These are phyloP conservation scores for Falco berigora DNA, from an alignment of 2,797 vertebrate species.

Conservation along the genomic window DNA sequence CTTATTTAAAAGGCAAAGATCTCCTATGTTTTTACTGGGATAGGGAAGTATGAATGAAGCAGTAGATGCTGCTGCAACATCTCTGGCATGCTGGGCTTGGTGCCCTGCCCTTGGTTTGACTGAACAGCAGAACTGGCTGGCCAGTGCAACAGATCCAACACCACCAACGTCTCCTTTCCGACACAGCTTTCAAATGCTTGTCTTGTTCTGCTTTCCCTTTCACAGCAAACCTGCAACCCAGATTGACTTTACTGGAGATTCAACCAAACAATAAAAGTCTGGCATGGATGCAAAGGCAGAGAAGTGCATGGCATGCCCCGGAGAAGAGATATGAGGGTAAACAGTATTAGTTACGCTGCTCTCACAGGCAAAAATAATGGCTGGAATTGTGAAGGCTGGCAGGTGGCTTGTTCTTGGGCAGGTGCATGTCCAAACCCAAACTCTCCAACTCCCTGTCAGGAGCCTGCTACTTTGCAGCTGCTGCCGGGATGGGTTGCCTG, in stretches of 20 bases:
- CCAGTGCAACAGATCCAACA: too few species aligned
- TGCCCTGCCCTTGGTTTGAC: not conserved
- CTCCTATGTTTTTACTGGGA: too few species aligned
- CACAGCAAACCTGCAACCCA: not conserved
- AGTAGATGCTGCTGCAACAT: too few species aligned
- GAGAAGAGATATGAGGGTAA: not conserved
- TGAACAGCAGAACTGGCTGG: not conserved
- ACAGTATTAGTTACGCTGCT: not conserved
- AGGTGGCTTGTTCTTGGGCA: not conserved
- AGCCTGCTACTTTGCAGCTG: not conserved
- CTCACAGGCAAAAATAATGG: not conserved
- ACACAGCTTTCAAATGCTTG: not conserved
- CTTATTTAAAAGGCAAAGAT: not conserved
- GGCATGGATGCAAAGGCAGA: not conserved
- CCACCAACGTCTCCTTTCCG: not conserved
- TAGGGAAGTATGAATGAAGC: not conserved
- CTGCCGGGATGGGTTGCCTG: not conserved
- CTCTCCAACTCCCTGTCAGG: not conserved
- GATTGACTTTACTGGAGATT: too few species aligned
- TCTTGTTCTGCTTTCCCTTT: not conserved
- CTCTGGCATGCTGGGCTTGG: not conserved
- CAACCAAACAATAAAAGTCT: too few species aligned
- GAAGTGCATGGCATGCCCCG: too few species aligned
- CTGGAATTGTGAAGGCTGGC: not conserved
- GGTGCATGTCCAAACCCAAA: fast-evolving